Evolutionary conservation across 2,797 vertebrate genomes (phyloP), one percentile per base, ranked within the genome.

Genomic region (Enteromius afrohamiltoni): DNA sequence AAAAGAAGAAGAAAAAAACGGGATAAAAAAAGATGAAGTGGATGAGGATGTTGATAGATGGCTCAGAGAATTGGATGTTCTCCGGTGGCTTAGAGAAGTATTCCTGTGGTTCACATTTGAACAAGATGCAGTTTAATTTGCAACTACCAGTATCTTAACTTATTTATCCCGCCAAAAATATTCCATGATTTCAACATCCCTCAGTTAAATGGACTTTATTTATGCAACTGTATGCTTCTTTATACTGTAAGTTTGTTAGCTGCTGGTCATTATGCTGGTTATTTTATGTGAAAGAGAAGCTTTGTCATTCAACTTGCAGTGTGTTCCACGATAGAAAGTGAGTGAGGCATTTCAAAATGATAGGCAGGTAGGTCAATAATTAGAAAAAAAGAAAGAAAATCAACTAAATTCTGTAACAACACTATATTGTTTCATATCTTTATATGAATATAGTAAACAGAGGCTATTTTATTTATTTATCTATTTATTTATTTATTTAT

Each of bases 1-100:
- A 79, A 26, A 62, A 76, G 60, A 21, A 49, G 82, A 79, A 83
- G 17, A 53, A 77, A 62, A 71, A 3, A 70, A 8, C 19, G 37
- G n/a, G 49, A 78, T 51, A 26, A 13, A 58, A 49, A 8, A 53
- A 49, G 74, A 55, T 60, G 0, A 42, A 19, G 77, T 62, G 29
- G 37, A 40, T 40, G 10, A 10, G 42, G 42, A 42, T 42, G 10
- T 42, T 42, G 40, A 42, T 42, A 11, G 42, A 42, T 42, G 9
- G 42, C 42, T 11, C 42, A 42, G 42, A 11, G 42, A 42, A 42
- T 9, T 11, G 42, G 42, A 42, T 42, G 42, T 10, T 42, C 42
- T 42, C 42, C 70, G 26, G 51, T 60, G 40, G 42, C 75, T 78
- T 45, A 77, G 34, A 21, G 34, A 16, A 70, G 29, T 51, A 75